Base-by-base conservation (phyloP, 2,888 invertebrate species). In the Ophioninae sp. region DNA sequence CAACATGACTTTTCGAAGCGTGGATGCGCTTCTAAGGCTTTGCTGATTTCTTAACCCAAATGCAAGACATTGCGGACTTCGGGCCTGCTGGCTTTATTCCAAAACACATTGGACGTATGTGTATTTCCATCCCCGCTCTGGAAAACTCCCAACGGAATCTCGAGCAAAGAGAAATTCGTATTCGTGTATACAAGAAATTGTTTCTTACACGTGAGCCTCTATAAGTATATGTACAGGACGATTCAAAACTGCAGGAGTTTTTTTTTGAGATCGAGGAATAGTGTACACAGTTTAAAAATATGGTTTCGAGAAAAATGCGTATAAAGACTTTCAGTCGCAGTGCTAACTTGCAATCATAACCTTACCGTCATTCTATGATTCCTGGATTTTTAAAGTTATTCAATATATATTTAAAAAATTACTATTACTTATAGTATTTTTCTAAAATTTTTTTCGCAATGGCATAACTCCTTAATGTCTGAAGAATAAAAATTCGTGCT, bases 61-160 rank as follows among this genome's bases (percentile, higher is more conserved):
- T 88, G 88, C 88, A 87, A 89, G 87, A 85, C 87, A 77, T 69
- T 73, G 77, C 68, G 65, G 86, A 87, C 87, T 86, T 85, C 76
- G 74, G 44, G 70, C 86, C 86, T 82, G 85, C 87, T 90, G 90
- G 90, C 89, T 85, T 81, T 77, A 82, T 87, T 90, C 89, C 90
- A 89, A 85, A 87, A 85, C 87, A 85, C 87, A 84, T 79, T 80
- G 81, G 85, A 86, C 86, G 82, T 86, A 85, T 84, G 64, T 79
- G 68, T 70, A 20, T 68, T 44, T 69, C 56, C 70, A 64, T 70
- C 72, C 79, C 67, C 79, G 80, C 69, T 81, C 69, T 81, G 81
- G 75, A 79, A 41, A 77, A 67, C 30, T 82, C 44, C 62, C 77
- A 61, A 67, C 65, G 73, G 73, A 67, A 57, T 84, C 76, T 62